Percentiles rank a stretch among this genome's conserved stretches.
These are phyloP conservation scores for Syncerus caffer DNA, from an alignment of 2,797 vertebrate species.

Conservation along the genomic window DNA sequence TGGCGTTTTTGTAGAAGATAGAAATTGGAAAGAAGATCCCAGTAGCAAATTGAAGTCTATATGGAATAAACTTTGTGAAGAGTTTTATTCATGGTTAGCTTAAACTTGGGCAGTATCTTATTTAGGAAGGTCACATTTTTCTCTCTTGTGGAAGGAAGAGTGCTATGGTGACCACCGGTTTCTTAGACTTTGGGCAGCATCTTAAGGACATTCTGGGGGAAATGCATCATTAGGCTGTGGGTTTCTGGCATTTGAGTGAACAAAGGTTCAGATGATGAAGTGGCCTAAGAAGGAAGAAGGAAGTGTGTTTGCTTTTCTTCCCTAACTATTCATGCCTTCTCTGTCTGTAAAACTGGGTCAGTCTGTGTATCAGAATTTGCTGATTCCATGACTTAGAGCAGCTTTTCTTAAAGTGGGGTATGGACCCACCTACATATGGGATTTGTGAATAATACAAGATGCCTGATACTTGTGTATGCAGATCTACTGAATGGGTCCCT, in stretches of 20 bases:
- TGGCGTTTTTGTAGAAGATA: constrained; percentile 23
- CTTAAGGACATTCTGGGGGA: constrained; percentile 42
- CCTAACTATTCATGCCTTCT: constrained; percentile 26
- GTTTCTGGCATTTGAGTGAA: constrained; percentile 56
- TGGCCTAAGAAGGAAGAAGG: constrained; percentile 3
- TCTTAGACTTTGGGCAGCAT: constrained; percentile 24
- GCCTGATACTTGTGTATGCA: neutral
- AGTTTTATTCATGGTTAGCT: neutral
- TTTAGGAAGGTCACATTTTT: constrained; percentile 35
- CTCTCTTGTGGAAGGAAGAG: constrained; percentile 23
- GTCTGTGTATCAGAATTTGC: constrained; percentile 1
- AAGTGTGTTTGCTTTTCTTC: constrained; percentile 24
- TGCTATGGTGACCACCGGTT: neutral
- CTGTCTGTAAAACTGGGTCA: constrained; percentile 52
- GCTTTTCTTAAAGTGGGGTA: constrained; percentile 45
- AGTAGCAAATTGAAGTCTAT: neutral
- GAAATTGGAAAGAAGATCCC: neutral
- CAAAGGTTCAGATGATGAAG: constrained; percentile 60
- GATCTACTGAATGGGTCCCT: neutral
- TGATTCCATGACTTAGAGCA: constrained; percentile 15
- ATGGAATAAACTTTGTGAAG: constrained; percentile 19
- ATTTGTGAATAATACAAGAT: constrained; percentile 32
- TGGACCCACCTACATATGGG: neutral
- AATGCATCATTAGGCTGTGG: constrained; percentile 49
- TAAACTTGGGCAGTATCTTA: constrained; percentile 16